phyloP scores from a whole-genome alignment of 2,888 invertebrate species.

The Patella caerulea region DNA sequence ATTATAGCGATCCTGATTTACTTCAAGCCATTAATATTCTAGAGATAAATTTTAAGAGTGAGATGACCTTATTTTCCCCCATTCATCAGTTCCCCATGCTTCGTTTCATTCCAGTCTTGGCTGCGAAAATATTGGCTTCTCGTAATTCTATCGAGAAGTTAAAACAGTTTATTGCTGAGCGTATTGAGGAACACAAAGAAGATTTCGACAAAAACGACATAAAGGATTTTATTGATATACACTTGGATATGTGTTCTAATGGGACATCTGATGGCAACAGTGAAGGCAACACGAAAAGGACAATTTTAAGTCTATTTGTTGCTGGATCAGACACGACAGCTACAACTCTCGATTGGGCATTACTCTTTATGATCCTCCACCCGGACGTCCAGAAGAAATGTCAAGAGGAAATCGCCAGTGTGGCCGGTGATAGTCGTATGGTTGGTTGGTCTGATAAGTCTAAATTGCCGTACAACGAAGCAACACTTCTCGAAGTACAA shows the following conservation, averaged over 20 bases:
- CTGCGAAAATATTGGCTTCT: not conserved
- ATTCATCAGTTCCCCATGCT: constrained; percentile 10
- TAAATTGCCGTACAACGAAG: constrained; percentile 13
- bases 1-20: constrained; percentile 13
- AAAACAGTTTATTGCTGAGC: not conserved
- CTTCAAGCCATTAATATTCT: not conserved
- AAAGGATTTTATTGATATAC: constrained; percentile 42
- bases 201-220: constrained; percentile 27
- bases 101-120: not conserved
- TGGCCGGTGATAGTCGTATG: constrained; percentile 6
- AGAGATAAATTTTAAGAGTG: not conserved
- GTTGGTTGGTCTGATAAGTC: constrained; percentile 1
- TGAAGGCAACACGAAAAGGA: constrained; percentile 20
- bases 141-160: not conserved
- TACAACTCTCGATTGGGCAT: constrained; percentile 37
- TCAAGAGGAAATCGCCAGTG: constrained; percentile 19
- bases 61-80: not conserved
- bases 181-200: constrained; percentile 31
- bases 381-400: constrained; percentile 39
- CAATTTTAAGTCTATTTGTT: constrained; percentile 40
- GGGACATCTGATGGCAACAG: not conserved
- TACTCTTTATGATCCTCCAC: constrained; percentile 39
- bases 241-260: constrained; percentile 23
- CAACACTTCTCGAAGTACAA: constrained; percentile 18
- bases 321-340: constrained; percentile 44